These are phyloP conservation scores for Sebastes itinus DNA, from an alignment of 2,797 vertebrate species.

Conservation along the genomic window DNA sequence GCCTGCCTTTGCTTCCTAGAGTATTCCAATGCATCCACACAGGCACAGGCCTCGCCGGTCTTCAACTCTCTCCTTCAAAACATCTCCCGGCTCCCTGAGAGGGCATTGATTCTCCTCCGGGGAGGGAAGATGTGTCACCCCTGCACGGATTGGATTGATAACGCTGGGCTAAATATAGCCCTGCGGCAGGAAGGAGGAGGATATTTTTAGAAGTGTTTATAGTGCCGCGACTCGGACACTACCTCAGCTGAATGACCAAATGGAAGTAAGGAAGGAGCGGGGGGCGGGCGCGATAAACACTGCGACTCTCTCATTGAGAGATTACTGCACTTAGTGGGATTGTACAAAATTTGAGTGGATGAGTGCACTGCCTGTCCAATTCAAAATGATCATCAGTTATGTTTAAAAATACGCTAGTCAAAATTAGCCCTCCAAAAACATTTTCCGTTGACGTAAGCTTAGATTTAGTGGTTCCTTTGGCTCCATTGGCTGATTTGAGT, in stretches of 20 bases:
- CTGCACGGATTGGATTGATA: conserved; percentile 78
- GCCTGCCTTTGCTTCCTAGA: conserved; percentile 22
- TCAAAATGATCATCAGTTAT: conserved; percentile 43
- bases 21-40: conserved; percentile 18
- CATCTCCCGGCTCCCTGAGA: conserved; percentile 57
- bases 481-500: conserved; percentile 42
- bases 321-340: conserved; percentile 60
- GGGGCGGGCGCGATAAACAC: neutral
- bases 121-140: conserved; percentile 74
- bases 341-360: conserved; percentile 33
- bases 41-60: conserved; percentile 40
- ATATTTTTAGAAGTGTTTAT: conserved; percentile 84
- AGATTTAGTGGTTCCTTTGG: conserved; percentile 33
- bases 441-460: conserved; percentile 41
- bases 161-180: conserved; percentile 80
- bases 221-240: conserved; percentile 53
- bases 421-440: conserved; percentile 32
- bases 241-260: conserved; percentile 68
- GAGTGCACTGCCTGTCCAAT: conserved; percentile 10
- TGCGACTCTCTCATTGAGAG: conserved; percentile 39
- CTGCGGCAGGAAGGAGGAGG: conserved; percentile 73
- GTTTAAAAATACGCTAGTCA: conserved; percentile 38
- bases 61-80: conserved; percentile 42
- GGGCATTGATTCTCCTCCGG: conserved; percentile 69
- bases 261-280: conserved; percentile 1